Base-by-base conservation (phyloP, 2,888 invertebrate genomes). In the Cryptops parisi region DNA sequence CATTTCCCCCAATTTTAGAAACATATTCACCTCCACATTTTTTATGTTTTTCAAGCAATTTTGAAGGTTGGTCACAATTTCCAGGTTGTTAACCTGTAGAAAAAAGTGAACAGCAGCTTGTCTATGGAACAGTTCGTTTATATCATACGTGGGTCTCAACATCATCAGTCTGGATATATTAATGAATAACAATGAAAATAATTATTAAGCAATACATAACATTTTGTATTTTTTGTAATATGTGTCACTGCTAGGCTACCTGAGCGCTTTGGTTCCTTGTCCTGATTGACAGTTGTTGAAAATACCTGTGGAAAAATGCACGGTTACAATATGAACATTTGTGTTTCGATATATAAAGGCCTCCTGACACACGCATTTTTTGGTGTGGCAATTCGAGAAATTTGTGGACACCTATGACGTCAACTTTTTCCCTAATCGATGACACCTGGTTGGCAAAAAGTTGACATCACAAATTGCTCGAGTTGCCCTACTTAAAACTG, bases 81-180 rank as follows among this genome's bases (percentile, higher is more conserved):
- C 75, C 49, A 74, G 74, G 64, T 81, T 80, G 45, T 74, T 71
- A 0, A 80, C 73, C 50, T 76, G 70, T 62, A 76, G 68, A 63
- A 82, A 82, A 68, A 78, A 86, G 12, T 75, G 73, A 9, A 89
- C 74, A 23, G 82, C 81, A 58, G 82, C 77, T 55, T 81, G 78
- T 9, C 89, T 75, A 43, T 76, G 74, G 26, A 74, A 69, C 17
- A 89, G 68, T 6, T 76, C 68, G 0, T 67, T 64, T 1, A 77
- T 61, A 64, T 86, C 75, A 47, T 76, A 78, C 0, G 78, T 78
- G 0, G 89, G 89, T 60, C 80, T 79, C 57, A 80, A 74, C 57
- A 88, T 74, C 61, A 84, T 74, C 26, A 78, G 72, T 64, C 84
- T 84, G 59, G 57, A 62, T 56, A 33, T 53, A 22, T 17, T 15